Base-by-base conservation (phyloP, 2,113 vertebrate species). In the Scatophagus argus region DNA sequence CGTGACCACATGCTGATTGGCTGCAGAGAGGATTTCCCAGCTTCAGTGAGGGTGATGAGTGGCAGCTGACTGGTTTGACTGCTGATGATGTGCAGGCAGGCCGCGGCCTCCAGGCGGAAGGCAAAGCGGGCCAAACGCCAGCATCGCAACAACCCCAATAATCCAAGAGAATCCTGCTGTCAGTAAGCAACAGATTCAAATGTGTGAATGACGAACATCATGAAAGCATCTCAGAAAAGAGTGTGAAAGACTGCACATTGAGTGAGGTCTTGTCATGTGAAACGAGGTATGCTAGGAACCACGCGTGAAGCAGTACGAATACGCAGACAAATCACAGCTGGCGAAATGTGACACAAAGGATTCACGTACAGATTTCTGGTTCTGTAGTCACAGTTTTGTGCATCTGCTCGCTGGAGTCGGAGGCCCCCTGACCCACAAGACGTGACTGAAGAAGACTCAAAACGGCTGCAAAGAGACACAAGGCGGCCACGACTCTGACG, bases 41-140 rank as follows among this genome's bases (percentile, higher is more conserved):
- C 66, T 1, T 34, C 58, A 21, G 32, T 8, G 21, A 29, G 31
- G 0, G 39, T 0, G 58, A 44, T 56, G 79, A 62, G 52, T 38
- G 75, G 47, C 84, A 46, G 77, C 82, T 41, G 71, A 23, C 63
- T 21, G 73, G 5, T 34, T 8, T 19, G 27, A 47, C 31, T 36
- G 61, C 0, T 6, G 55, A 29, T 49, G 72, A 27, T 23, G 58
- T 34, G 71, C 79, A 81, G 79, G 23, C 41, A 3, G 39, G 43
- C 62, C n/a, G 63, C 62, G 43, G 58, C 78, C 56, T 21, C 27
- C 1, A 36, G 64, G 46, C 55, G 6, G 74, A 31, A 16, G 34
- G 46, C 36, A 4, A n/a, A 29, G 58, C n/a, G 58, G 64, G 64
- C 56, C 11, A 75, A 25, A 70, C 14, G 16, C 41, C 64, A 14